Conservation (phyloP, 2,888 invertebrate genomes). For the Andricus quercusramuli region DNA sequence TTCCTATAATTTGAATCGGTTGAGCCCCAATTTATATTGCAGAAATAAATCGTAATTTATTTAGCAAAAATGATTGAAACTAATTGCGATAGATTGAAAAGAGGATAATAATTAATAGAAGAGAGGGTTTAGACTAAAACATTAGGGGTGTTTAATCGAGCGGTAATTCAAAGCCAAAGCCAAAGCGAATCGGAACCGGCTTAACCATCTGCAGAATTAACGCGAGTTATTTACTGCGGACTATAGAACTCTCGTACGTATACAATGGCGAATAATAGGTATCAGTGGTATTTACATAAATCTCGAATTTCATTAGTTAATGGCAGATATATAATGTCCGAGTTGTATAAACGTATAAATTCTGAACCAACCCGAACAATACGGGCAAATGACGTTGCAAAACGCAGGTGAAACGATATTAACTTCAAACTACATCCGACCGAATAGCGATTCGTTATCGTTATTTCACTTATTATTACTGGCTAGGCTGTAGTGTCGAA, state of each 20-base stretch:
- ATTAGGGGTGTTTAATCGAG: slow-evolving; percentile 36
- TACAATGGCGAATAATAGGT: slow-evolving; percentile 40
- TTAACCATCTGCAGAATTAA: slow-evolving; percentile 41
- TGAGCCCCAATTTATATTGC: background rate
- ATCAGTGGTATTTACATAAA: slow-evolving; percentile 46
- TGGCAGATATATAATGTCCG: slow-evolving; percentile 29
- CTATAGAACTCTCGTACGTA: slow-evolving; percentile 22
- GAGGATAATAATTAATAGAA: slow-evolving; percentile 15
- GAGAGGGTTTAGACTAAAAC: slow-evolving; percentile 13
- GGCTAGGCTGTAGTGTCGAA: background rate
- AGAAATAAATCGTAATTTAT: background rate
- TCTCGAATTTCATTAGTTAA: slow-evolving; percentile 48
- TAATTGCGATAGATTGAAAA: background rate
- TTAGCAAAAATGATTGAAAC: background rate
- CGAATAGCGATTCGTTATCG: slow-evolving; percentile 28
- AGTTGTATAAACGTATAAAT: slow-evolving; percentile 15
- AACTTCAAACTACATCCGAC: slow-evolving; percentile 17
- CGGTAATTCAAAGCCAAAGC: slow-evolving; percentile 34
- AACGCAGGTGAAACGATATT: slow-evolving; percentile 21
- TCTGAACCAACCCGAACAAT: slow-evolving; percentile 18
- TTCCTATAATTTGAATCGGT: background rate
- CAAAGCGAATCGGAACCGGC: slow-evolving; percentile 28
- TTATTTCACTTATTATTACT: background rate
- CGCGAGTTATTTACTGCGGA: slow-evolving; percentile 36
- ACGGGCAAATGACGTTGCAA: slow-evolving; percentile 32